Conservation (phyloP, 1,140 invertebrate species). For the Papilio aristodemus region DNA sequence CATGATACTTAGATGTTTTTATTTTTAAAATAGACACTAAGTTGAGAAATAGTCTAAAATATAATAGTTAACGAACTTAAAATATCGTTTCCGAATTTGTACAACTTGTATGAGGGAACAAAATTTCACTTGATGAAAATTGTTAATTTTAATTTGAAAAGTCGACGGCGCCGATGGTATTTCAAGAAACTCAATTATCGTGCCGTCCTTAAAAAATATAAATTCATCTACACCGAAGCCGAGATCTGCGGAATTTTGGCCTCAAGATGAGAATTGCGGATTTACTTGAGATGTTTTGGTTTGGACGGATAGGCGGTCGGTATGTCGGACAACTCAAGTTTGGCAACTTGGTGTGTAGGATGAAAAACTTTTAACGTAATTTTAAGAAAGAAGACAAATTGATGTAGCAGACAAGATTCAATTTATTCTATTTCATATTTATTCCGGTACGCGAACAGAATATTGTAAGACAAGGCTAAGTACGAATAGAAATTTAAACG, state of each 20-base stretch:
- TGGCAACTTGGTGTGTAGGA: not conserved
- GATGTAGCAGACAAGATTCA: no score
- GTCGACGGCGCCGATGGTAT: conserved; percentile 37
- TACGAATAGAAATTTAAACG: no score
- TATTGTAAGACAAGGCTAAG: no score
- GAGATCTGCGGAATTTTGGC: conserved; percentile 39
- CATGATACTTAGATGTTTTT: no score
- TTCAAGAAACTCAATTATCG: conserved; percentile 58
- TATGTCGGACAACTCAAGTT: not conserved
- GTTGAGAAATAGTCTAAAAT: no score
- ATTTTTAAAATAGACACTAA: no score
- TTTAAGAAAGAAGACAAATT: no score
- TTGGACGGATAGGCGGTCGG: not conserved
- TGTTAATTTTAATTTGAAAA: conserved; percentile 56
- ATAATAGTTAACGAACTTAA: conserved; percentile 5
- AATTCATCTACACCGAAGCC: conserved; percentile 41
- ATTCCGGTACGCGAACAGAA: no score
- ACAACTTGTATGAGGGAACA: conserved; percentile 17
- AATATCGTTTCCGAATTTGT: conserved; percentile 26
- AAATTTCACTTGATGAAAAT: conserved; percentile 45
- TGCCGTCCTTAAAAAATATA: conserved; percentile 50
- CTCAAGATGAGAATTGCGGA: conserved; percentile 33
- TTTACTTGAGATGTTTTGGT: conserved; percentile 9
- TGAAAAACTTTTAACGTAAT: not conserved
- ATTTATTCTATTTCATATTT: no score